A percentile compares a stretch with the other conserved stretches of the same genome.
These are phyloP conservation scores for Prosapia bicincta DNA, from an alignment of 2,888 invertebrate genomes.

Conservation along the genomic window DNA sequence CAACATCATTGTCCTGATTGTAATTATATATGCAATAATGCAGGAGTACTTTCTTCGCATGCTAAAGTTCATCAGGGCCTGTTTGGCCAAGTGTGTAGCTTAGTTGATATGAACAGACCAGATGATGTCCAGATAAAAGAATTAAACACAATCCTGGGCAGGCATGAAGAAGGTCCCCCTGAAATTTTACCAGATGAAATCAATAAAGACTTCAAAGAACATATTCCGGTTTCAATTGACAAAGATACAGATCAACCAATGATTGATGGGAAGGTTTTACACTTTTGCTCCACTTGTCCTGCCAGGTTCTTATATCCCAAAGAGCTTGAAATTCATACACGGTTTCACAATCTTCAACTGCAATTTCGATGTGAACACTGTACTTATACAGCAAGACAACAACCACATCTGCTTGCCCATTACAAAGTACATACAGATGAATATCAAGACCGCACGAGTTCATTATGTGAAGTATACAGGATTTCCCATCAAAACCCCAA, in stretches of 20 bases:
- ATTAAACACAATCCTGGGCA: slow-evolving; percentile 31
- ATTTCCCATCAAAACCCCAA: slow-evolving; percentile 61
- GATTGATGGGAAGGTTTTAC: slow-evolving; percentile 50
- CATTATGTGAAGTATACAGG: slow-evolving; percentile 61
- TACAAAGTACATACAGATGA: slow-evolving; percentile 66
- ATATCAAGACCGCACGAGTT: slow-evolving; percentile 73
- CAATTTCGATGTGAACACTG: slow-evolving; percentile 71
- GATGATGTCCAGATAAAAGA: slow-evolving; percentile 64
- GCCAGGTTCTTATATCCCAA: slow-evolving; percentile 74
- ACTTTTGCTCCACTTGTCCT: slow-evolving; percentile 79
- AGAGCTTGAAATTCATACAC: slow-evolving; percentile 68
- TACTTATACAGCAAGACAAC: slow-evolving; percentile 70
- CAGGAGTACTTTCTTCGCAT: slow-evolving; percentile 65
- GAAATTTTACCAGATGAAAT: slow-evolving; percentile 26
- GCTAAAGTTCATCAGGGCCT: slow-evolving; percentile 71
- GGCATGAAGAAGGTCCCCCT: slow-evolving; percentile 27
- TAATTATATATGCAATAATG: slow-evolving; percentile 72
- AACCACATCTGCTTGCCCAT: slow-evolving; percentile 65
- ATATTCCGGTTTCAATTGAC: not conserved
- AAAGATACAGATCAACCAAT: slow-evolving; percentile 36
- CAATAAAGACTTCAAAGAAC: slow-evolving; percentile 26
- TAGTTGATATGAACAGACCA: slow-evolving; percentile 60
- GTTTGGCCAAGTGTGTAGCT: slow-evolving; percentile 67
- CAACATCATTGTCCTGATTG: slow-evolving; percentile 67
- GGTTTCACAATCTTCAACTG: slow-evolving; percentile 62